Base-by-base conservation (phyloP, 2,797 vertebrate species). In the Acanthurus tractus region DNA sequence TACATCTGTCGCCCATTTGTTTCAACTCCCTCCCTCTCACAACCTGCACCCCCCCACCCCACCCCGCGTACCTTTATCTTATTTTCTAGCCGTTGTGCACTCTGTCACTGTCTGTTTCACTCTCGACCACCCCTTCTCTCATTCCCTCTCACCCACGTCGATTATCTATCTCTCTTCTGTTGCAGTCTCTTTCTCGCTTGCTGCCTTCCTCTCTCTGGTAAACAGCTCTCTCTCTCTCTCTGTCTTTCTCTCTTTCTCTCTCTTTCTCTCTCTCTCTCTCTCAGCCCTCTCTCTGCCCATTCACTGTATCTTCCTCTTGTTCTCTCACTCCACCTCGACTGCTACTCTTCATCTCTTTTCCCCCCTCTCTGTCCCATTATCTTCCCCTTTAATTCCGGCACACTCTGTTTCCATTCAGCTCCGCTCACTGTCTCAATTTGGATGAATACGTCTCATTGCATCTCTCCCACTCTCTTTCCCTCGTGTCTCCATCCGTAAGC, bases 91-190 rank as follows among this genome's bases (percentile, higher is more conserved):
- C 56, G 20, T 64, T 78, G 78, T 74, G 82, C 88, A 83, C 84
- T 93, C 83, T 80, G 87, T 92, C 90, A 91, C 89, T 91, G 88
- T 90, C 90, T 87, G 87, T 83, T 91, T 88, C 89, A 84, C 88
- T 84, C 88, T 77, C 45, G 53, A 64, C 83, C 57, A 2, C 80
- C 79, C 79, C 72, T 84, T 79, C 86, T 83, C 87, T 72, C 78
- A 78, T 84, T 86, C 79, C 81, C 86, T 78, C 74, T 84, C 83
- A 88, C 84, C 88, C 85, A 74, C 56, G 84, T 87, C 76, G 79
- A 92, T 91, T 90, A 92, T 89, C 90, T 88, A 70, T 82, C 85
- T 80, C 82, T 82, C 78, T 82, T 74, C 74, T 70, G 29, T 82
- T 86, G 78, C 83, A 54, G 77, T 86, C 73, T 74, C 75, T 87